These are phyloP conservation scores for Chrysolina oricalcia DNA, from an alignment of 2,888 invertebrate genomes.

Conservation along the genomic window DNA sequence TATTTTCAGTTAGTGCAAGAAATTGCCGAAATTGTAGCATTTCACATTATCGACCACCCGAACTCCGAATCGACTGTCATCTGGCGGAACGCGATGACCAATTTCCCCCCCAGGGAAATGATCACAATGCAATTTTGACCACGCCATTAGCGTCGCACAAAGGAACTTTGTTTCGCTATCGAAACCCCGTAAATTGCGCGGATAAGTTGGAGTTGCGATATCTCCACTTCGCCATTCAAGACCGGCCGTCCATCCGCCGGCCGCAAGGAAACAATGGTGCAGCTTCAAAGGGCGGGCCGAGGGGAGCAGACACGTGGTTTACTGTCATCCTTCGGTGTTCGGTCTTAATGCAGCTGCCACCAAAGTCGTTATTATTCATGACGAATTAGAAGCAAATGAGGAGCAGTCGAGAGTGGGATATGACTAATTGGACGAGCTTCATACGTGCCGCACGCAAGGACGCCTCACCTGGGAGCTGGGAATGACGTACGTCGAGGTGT, in stretches of 20 bases:
- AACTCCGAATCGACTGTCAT: background rate
- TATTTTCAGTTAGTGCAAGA: no score
- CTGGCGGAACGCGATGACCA: slow-evolving; percentile 2
- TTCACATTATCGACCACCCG: background rate
- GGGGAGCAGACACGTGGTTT: slow-evolving; percentile 12
- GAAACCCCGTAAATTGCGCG: slow-evolving; percentile 52
- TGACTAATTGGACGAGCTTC: slow-evolving; percentile 22
- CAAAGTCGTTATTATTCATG: slow-evolving; percentile 30
- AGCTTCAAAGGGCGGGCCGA: background rate
- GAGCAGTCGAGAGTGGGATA: slow-evolving; percentile 13
- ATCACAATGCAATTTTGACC: slow-evolving; percentile 21
- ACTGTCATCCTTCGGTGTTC: background rate
- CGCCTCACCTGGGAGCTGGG: slow-evolving; percentile 7
- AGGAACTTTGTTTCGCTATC: slow-evolving; percentile 46
- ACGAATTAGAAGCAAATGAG: slow-evolving; percentile 25
- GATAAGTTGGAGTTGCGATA: slow-evolving; percentile 55
- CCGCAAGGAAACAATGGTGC: slow-evolving; percentile 6
- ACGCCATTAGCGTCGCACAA: slow-evolving; percentile 38
- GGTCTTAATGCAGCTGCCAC: slow-evolving; percentile 28
- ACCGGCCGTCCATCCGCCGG: slow-evolving; percentile 40
- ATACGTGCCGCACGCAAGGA: slow-evolving; percentile 17
- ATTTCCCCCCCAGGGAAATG: slow-evolving; percentile 13
- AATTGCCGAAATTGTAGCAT: background rate
- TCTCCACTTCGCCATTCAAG: slow-evolving; percentile 53
- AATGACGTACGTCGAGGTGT: background rate